Base-by-base conservation (phyloP, 2,888 invertebrate genomes). In the Coenonympha arcania region DNA sequence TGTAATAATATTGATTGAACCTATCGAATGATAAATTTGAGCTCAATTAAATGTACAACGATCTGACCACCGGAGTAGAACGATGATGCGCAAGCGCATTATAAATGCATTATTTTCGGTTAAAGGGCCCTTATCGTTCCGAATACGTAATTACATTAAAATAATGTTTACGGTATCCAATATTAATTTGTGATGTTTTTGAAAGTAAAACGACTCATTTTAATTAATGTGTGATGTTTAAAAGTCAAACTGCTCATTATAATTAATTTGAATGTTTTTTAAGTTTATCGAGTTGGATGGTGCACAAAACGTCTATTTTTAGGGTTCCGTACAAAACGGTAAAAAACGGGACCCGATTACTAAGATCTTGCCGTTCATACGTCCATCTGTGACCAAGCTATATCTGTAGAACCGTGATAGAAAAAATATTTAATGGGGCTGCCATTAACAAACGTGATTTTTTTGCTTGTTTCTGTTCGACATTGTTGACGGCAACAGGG, bases 161-260 rank as follows among this genome's bases (percentile, higher is more conserved):
- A 53, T 62, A 62, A 33, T 33, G 31, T 31, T 66, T 67, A 71
- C 64, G 68, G 67, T 68, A 69, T 70, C 65, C 50, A 62, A 77
- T 76, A 81, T 81, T 76, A 77, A 65, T 65, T 69, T 62, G 45
- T 72, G 75, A 76, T 71, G 66, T 69, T 64, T 69, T 57, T 41
- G 62, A 77, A 73, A 63, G 69, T 22, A 22, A 39, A 24, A 22
- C 5, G 5, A 11, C n/a, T n/a, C n/a, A n/a, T n/a, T n/a, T n/a
- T n/a, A n/a, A n/a, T n/a, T n/a, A n/a, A n/a, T n/a, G 15, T 15
- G 46, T 8, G 22, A 15, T 3, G 11, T 34, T 20, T 18, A 22
- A 26, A 36, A 68, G 68, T 65, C 71, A 69, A 69, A 73, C 69
- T 72, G 68, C 67, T 71, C 65, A 69, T 69, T 62, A 60, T 71